These are phyloP conservation scores for Ligdia adustata DNA, from an alignment of 2,888 invertebrate genomes.

Conservation along the genomic window DNA sequence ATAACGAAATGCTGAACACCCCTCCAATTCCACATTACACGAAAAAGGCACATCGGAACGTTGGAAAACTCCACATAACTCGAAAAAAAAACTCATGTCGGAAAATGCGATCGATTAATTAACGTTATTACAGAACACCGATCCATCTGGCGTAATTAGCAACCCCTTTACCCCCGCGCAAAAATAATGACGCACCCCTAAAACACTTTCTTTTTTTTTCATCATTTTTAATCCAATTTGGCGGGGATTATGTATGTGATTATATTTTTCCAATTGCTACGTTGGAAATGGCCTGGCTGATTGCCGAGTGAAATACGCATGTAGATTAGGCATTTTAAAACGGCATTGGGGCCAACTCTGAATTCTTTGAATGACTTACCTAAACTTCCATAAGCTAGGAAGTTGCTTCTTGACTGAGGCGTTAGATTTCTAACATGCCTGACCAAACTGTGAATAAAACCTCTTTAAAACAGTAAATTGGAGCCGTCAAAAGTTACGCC, in stretches of 20 bases:
- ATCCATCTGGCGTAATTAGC: slow-evolving; percentile 83
- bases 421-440: no score
- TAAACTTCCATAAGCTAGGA: no score
- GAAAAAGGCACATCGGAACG: slow-evolving; percentile 30
- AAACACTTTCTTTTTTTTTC: slow-evolving; percentile 81
- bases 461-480: no score
- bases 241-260: slow-evolving; percentile 83
- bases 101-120: slow-evolving; percentile 77
- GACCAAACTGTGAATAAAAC: no score
- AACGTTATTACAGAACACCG: slow-evolving; percentile 76
- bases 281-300: slow-evolving; percentile 72
- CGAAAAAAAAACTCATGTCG: slow-evolving; percentile 55
- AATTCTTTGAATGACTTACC: no score
- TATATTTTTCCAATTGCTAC: slow-evolving; percentile 83
- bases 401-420: no score
- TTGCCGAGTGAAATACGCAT: slow-evolving; percentile 70
- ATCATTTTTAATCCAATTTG: slow-evolving; percentile 83
- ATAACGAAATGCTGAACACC: slow-evolving; percentile 1
- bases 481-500: no score
- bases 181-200: slow-evolving; percentile 82
- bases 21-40: not conserved
- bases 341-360: slow-evolving; percentile 47
- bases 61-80: slow-evolving; percentile 9
- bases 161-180: slow-evolving; percentile 75
- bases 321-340: slow-evolving; percentile 77